Evolutionary conservation across 2,797 vertebrate species (phyloP).

Genomic region (Fistularia tabacaria): DNA sequence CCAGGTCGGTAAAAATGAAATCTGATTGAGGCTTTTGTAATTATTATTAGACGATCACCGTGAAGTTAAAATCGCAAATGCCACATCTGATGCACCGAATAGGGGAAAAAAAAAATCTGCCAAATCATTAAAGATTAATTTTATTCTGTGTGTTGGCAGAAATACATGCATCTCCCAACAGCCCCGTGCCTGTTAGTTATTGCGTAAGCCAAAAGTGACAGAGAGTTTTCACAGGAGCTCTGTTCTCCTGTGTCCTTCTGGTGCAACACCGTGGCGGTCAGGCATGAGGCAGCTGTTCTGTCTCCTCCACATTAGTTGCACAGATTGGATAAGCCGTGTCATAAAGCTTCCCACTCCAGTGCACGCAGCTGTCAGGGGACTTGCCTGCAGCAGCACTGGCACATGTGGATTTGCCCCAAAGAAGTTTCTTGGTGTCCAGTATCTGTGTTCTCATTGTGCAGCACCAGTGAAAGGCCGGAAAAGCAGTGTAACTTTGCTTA

Average conservation of each 20-base stretch:
- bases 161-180: slow-evolving; percentile 20
- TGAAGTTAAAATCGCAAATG: too few relatives aligned
- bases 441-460: slow-evolving; percentile 62
- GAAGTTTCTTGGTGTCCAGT: slow-evolving; percentile 40
- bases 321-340: slow-evolving; percentile 59
- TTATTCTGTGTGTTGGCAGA: too few relatives aligned
- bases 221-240: slow-evolving; percentile 51
- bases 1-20: too few relatives aligned
- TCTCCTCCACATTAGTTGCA: slow-evolving; percentile 50
- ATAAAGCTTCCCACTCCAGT: slow-evolving; percentile 47
- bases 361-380: slow-evolving; percentile 57
- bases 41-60: too few relatives aligned
- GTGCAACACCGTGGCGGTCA: slow-evolving; percentile 21
- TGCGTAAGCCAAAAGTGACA: slow-evolving; percentile 55
- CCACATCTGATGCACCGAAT: too few relatives aligned
- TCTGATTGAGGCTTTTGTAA: too few relatives aligned
- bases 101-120: too few relatives aligned
- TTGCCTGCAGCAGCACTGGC: slow-evolving; percentile 50
- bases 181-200: slow-evolving; percentile 37
- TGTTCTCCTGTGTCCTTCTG: slow-evolving; percentile 51
- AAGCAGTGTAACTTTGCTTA: slow-evolving; percentile 41
- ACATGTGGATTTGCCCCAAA: slow-evolving; percentile 57
- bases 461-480: slow-evolving; percentile 24
- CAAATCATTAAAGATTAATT: too few relatives aligned
- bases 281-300: slow-evolving; percentile 66